phyloP scores from a whole-genome alignment of 1,140 invertebrate genomes.

The Sycophila sp. region DNA sequence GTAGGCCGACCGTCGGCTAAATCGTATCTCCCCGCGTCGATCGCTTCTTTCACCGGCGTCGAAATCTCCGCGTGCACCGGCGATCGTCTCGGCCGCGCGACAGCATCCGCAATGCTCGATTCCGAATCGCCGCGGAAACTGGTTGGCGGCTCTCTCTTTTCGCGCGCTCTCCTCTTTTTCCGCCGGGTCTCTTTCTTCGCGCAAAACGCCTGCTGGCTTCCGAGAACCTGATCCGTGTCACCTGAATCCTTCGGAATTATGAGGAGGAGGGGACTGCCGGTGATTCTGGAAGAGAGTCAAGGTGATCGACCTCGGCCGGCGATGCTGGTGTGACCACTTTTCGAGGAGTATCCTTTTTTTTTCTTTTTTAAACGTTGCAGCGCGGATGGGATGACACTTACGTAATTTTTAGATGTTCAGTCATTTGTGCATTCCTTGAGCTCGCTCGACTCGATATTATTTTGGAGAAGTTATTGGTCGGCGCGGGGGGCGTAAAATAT shows the following conservation, averaged over 20 bases:
- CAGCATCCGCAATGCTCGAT: background rate
- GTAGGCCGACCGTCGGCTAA: background rate
- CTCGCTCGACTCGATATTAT: too few species aligned
- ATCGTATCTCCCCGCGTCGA: background rate
- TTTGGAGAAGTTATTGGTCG: too few species aligned
- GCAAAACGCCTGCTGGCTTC: slow-evolving; percentile 22
- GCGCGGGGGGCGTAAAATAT: too few species aligned
- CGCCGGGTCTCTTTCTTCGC: background rate
- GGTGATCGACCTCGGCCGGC: slow-evolving; percentile 7
- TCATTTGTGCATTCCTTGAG: too few species aligned
- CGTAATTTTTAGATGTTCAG: too few species aligned
- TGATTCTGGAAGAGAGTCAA: slow-evolving; percentile 8
- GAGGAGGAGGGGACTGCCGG: background rate
- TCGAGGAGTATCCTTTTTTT: too few species aligned
- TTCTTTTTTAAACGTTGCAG: too few species aligned
- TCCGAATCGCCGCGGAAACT: background rate
- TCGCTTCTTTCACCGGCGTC: background rate
- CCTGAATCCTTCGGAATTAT: slow-evolving; percentile 31
- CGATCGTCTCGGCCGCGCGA: background rate
- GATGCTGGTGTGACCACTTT: too few species aligned
- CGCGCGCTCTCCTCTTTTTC: background rate
- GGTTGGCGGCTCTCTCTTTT: background rate
- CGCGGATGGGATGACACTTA: too few species aligned
- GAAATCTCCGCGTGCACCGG: background rate
- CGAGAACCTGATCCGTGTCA: slow-evolving; percentile 50